Evolutionary conservation across 2,888 invertebrate species (phyloP).

Genomic region (Xestia xanthographa): DNA sequence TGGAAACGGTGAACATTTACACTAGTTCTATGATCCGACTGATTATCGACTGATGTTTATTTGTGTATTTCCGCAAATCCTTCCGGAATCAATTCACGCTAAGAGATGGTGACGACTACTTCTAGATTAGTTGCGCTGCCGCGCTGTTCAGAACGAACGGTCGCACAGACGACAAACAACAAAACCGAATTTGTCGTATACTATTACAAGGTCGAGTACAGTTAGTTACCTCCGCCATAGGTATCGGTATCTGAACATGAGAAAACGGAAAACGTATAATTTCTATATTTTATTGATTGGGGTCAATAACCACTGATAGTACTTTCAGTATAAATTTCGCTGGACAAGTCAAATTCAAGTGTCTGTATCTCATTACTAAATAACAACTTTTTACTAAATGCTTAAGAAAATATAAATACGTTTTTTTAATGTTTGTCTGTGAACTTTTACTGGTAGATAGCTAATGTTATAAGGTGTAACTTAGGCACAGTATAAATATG

Average conservation of each 20-base stretch:
- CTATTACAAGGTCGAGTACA: neutral
- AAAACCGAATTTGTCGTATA: neutral
- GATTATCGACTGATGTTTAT: neutral
- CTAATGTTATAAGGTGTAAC: no score
- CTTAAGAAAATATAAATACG: no score
- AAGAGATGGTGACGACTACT: neutral
- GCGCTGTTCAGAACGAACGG: neutral
- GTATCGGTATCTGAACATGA: neutral
- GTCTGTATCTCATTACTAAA: no score
- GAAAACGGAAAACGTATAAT: neutral
- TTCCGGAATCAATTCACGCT: neutral
- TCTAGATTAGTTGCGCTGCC: neutral
- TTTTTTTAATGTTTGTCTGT: no score
- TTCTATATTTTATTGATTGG: no score
- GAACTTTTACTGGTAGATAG: no score
- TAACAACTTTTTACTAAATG: no score
- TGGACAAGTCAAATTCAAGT: no score
- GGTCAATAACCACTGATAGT: neutral
- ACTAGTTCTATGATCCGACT: neutral
- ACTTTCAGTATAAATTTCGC: neutral
- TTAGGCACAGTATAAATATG: no score
- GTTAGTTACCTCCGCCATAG: neutral
- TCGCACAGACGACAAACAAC: neutral
- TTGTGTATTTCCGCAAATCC: neutral
- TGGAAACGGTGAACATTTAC: constrained; percentile 50